phyloP scores from a whole-genome alignment of 92 coral and sea anemone species.

The Zoanthus sociatus region DNA sequence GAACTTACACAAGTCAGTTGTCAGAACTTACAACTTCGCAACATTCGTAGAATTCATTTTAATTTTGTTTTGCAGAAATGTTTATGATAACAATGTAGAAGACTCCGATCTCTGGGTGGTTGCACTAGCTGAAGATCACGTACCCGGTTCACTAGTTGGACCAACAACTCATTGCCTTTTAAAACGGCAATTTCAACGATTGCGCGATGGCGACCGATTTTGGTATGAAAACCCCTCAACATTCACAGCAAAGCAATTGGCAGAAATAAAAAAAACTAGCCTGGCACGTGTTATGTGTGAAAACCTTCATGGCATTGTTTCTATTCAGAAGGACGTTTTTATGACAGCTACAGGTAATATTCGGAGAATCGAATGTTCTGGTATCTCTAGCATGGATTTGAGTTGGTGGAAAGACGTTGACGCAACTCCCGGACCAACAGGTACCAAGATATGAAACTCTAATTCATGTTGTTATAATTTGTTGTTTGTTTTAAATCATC shows the following conservation, averaged over 20 bases:
- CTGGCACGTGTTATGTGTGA: slow-evolving; percentile 94
- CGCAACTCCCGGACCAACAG: slow-evolving; percentile 36
- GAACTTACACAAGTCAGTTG: background rate
- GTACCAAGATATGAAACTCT: slow-evolving; percentile 10
- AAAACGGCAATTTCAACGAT: slow-evolving; percentile 82
- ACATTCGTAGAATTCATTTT: background rate
- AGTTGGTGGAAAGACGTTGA: slow-evolving; percentile 76
- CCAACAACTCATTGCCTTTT: slow-evolving; percentile 94
- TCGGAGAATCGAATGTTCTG: slow-evolving; percentile 82
- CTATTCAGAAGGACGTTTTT: slow-evolving; percentile 90
- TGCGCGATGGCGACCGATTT: slow-evolving; percentile 96
- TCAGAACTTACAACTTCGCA: background rate
- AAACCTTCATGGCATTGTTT: slow-evolving; percentile 81
- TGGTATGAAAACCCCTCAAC: slow-evolving; percentile 90
- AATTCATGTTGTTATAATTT: background rate
- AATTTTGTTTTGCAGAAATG: slow-evolving; percentile 18
- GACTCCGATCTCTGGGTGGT: slow-evolving; percentile 91
- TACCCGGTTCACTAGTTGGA: slow-evolving; percentile 91
- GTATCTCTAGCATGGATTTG: slow-evolving; percentile 71
- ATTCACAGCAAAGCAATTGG: slow-evolving; percentile 78
- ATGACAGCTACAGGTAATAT: slow-evolving; percentile 74
- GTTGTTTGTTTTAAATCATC: too few relatives aligned
- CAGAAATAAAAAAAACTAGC: slow-evolving; percentile 81
- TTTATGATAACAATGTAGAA: slow-evolving; percentile 84
- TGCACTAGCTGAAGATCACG: slow-evolving; percentile 89